Base-by-base conservation (phyloP, 2,113 vertebrate genomes). In the Anser cygnoides region DNA sequence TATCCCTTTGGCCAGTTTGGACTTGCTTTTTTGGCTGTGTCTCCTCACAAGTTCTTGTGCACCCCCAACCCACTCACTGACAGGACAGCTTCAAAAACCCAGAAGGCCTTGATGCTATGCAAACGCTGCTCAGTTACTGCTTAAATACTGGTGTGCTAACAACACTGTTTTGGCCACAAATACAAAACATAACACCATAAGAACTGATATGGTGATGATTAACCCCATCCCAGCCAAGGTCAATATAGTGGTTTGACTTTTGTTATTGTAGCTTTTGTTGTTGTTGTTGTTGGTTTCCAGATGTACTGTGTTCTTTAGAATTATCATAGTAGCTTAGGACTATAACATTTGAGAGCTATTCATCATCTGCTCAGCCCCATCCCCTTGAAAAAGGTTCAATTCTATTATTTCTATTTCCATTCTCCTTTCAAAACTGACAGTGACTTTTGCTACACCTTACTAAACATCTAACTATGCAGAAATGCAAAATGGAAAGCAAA, bases 401-500 rank as follows among this genome's bases (percentile, higher is more conserved):
- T 75, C n/a, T 75, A 28, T 50, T 75, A 57, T 81, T 68, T 81
- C 25, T 75, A 13, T 49, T 57, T 50, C 21, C 8, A 37, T 58
- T 70, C 75, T 70, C 7, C 20, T 58, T 87, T 82, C 41, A 49
- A 33, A 70, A 49, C 18, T 20, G 22, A 50, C 21, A 49, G 21
- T 28, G 11, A 37, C 23, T 73, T 67, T 80, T 61, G 57, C 76
- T 91, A 81, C 28, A 57, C 16, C 71, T 94, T 94, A 93, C 59
- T 93, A 66, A 93, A 80, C 35, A 4, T 87, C 58, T 80, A 25
- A 94, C 89, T 85, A 89, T 46, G 57, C 61, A 75, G 49, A 54
- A 93, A 90, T 54, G 44, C 68, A 58, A 95, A 95, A 76, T 82
- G 37, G 43, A 72, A 39, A 68, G 49, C 41, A 76, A 90, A 81